phyloP scores from a whole-genome alignment of 2,797 vertebrate genomes.

The Chelonia mydas region DNA sequence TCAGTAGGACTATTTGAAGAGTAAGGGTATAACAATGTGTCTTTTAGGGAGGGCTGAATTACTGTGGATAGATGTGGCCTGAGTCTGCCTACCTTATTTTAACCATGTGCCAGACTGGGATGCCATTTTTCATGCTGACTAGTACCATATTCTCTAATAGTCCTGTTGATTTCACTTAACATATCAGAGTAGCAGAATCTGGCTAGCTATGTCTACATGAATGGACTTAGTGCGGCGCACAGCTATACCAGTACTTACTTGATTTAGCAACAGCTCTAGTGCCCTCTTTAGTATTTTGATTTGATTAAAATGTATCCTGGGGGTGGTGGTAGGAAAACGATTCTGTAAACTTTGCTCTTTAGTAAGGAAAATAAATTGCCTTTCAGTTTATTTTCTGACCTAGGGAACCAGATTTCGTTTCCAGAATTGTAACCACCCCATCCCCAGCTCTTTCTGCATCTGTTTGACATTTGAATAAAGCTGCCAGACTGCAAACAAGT shows the following conservation, averaged over 20 bases:
- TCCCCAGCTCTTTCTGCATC: conserved; percentile 66
- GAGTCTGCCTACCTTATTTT: not conserved
- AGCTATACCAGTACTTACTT: not conserved
- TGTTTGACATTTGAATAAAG: conserved; percentile 80
- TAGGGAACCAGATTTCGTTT: conserved; percentile 45
- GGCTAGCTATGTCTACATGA: not conserved
- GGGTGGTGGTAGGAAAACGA: rapidly evolving
- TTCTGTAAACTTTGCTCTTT: conserved; percentile 28
- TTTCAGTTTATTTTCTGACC: not conserved
- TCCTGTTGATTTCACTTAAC: not conserved
- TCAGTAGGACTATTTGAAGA: not conserved
- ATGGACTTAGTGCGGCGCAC: not conserved
- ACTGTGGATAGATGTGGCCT: rapidly evolving
- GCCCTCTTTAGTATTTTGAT: conserved; percentile 52
- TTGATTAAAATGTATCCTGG: conserved; percentile 18
- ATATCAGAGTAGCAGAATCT: not conserved
- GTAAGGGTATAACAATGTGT: not conserved
- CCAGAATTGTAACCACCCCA: conserved; percentile 30
- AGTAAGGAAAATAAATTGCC: conserved; percentile 20
- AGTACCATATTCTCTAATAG: not conserved
- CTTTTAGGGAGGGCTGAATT: not conserved
- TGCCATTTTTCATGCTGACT: not conserved
- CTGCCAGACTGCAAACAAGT: conserved; percentile 74
- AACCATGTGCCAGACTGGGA: not conserved
- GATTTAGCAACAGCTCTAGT: conserved; percentile 37